Evolutionary conservation across 2,113 vertebrate species (phyloP).

Genomic region (Aviceda subcristata): DNA sequence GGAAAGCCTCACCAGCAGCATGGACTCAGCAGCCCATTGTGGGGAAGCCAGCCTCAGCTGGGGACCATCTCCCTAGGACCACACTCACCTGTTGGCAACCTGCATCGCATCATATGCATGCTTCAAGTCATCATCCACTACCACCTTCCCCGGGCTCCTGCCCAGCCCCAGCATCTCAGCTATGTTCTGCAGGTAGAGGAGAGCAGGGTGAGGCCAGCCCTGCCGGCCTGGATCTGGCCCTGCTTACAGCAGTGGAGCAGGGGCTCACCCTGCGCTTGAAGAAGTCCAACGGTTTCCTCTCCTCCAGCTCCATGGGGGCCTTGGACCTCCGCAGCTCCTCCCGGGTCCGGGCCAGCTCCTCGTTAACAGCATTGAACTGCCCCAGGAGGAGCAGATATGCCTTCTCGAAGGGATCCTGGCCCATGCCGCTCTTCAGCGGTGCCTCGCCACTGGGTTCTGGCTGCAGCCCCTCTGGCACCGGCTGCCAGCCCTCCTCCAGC

Average conservation of each 20-base stretch:
- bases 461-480: background rate
- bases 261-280: background rate
- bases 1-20: background rate
- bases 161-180: conserved; percentile 70
- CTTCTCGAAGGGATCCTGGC: background rate
- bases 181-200: conserved; percentile 42
- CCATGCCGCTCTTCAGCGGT: fast-evolving
- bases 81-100: conserved; percentile 80
- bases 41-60: background rate
- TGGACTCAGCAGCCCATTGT: background rate
- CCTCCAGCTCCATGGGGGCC: background rate
- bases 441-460: background rate
- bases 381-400: background rate
- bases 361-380: background rate
- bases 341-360: background rate
- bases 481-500: background rate
- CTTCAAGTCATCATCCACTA: conserved; percentile 71
- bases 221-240: fast-evolving
- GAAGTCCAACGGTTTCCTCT: background rate
- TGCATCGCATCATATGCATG: conserved; percentile 72
- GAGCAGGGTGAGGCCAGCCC: background rate
- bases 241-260: fast-evolving
- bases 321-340: background rate
- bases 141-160: conserved; percentile 42
- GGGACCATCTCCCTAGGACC: background rate